These are phyloP conservation scores for Liodrosophila aerea DNA, from an alignment of 2,888 invertebrate species.

Conservation along the genomic window DNA sequence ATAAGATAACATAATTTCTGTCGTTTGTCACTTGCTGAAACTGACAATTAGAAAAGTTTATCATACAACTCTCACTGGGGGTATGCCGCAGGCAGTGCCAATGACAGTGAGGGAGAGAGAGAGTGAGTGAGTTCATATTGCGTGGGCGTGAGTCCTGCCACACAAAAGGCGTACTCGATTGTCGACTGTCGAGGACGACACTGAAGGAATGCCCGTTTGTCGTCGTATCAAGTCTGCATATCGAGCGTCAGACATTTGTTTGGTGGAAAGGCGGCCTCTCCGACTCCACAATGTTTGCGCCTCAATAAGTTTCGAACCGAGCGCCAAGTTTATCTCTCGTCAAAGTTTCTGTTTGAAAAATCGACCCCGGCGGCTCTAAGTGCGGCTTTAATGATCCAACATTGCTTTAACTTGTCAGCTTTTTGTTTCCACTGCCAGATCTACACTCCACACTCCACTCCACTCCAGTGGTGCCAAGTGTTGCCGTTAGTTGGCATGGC, in stretches of 20 bases:
- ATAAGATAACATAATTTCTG: conserved; percentile 79
- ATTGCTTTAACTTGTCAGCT: conserved; percentile 59
- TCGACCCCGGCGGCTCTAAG: conserved; percentile 48
- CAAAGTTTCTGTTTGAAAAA: conserved; percentile 71
- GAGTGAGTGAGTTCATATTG: background rate
- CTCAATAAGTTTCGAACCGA: conserved; percentile 70
- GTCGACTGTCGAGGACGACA: conserved; percentile 5
- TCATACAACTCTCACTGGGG: conserved; percentile 59
- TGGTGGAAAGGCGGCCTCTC: conserved; percentile 10
- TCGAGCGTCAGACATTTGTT: conserved; percentile 50
- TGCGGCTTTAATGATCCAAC: conserved; percentile 45
- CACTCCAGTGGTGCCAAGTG: conserved; percentile 31
- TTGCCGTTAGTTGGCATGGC: conserved; percentile 42
- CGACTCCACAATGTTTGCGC: conserved; percentile 64
- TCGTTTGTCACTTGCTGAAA: conserved; percentile 78
- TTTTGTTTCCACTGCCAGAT: conserved; percentile 9
- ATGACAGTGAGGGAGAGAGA: conserved; percentile 6
- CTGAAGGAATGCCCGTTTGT: background rate
- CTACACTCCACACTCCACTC: background rate
- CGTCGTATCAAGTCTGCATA: conserved; percentile 62
- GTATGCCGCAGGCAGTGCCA: conserved; percentile 5
- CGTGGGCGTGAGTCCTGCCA: conserved; percentile 56
- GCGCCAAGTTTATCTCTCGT: conserved; percentile 66
- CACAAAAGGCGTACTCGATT: conserved; percentile 41
- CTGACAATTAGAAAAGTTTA: conserved; percentile 79